phyloP scores from a whole-genome alignment of 2,888 invertebrate species.

The Axea sp. region DNA sequence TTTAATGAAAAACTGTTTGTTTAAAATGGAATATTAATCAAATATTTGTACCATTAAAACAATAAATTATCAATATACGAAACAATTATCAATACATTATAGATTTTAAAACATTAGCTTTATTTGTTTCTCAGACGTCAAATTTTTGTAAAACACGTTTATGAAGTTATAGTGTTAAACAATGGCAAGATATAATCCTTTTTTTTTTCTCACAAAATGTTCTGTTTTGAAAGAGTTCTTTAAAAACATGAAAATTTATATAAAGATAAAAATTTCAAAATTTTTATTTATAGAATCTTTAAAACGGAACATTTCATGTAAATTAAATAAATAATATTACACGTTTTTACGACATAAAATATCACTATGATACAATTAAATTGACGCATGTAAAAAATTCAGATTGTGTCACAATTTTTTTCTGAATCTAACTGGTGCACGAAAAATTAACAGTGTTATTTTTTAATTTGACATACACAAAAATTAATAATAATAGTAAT shows the following conservation, averaged over 20 bases:
- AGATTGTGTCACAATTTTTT: conserved; percentile 3
- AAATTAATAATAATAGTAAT: too few relatives aligned
- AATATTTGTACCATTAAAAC: conserved; percentile 35
- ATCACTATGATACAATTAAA: conserved; percentile 15
- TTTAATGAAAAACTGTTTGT: conserved; percentile 13
- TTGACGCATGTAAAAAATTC: conserved; percentile 18
- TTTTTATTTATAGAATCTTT: conserved; percentile 2
- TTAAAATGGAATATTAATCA: conserved; percentile 13
- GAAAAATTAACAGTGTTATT: conserved; percentile 12
- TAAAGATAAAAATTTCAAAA: conserved; percentile 5
- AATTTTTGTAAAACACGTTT: conserved; percentile 31
- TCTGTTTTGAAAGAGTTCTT: conserved; percentile 16
- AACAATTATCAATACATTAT: conserved; percentile 22
- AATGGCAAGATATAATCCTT: conserved; percentile 50
- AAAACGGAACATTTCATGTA: conserved; percentile 15
- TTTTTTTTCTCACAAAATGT: conserved; percentile 4
- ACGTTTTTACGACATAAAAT: conserved; percentile 20
- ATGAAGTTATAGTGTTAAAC: conserved; percentile 17
- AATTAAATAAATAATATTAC: conserved; percentile 19
- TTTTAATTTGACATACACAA: background rate
- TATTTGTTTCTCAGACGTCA: conserved; percentile 26
- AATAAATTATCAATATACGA: conserved; percentile 26
- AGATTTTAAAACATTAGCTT: conserved; percentile 22
- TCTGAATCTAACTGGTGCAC: conserved; percentile 1
- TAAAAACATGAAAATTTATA: conserved; percentile 3